Evolutionary conservation across 2,888 invertebrate genomes (phyloP), one percentile per base, ranked within the genome.

Genomic region (Pyrgus malvae): DNA sequence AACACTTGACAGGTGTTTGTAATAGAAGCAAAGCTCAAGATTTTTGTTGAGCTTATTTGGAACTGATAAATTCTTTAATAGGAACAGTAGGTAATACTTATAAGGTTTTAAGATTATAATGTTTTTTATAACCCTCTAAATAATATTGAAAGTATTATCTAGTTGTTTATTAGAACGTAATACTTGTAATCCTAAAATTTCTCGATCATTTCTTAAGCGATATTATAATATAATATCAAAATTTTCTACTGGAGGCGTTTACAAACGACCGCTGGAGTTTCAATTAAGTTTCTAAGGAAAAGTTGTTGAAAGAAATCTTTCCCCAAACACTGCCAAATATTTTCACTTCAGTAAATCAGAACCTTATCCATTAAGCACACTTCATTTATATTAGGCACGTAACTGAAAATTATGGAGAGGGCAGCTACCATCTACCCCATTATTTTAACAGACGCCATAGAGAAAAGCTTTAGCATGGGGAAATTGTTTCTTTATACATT

Each of bases 301-400:
- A 40, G 29, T 29, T 48, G 25, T 21, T 33, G 16, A 46, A 35
- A 46, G 33, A 35, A 46, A 23, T 46, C 45, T 46, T 21, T 12
- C 25, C 19, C 33, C 17, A 17, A 51, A 41, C 42, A 25, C 12
- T 17, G 42, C 31, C 40, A 41, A 51, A 51, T 42, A 51, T 51
- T 51, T 51, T 40, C 37, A 35, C 48, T 37, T 48, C 49, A 31
- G 41, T 49, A 49, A 49, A 50, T 50, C 41, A 41, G 33, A 25
- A 42, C 50, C 50, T 50, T 50, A 50, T 50, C 50, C 50, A 50
- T 50, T 50, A 50, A 50, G 42, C 50, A 50, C 50, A 50, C 41
- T 50, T 50, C 50, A 50, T 50, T 50, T 50, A 35, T 50, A 50
- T 50, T 42, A 50, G 33, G 42, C 41, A 41, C 50, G 42, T 50